Base-by-base conservation (phyloP, 2,797 vertebrate species). In the Sebastes iracundus region DNA sequence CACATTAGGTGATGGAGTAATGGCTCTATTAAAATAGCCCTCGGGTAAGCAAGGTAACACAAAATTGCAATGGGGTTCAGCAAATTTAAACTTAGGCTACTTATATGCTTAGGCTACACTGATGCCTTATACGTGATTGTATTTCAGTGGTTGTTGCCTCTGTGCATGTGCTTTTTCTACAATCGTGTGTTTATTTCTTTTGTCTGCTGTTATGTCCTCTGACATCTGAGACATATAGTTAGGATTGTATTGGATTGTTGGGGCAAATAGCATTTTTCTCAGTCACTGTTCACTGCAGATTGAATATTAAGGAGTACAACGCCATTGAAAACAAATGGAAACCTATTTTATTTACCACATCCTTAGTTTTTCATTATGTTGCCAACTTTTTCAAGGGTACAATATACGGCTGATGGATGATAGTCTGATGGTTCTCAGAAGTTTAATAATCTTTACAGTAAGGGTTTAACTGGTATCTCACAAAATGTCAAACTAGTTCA, bases 1-100 rank as follows among this genome's bases (percentile, higher is more conserved):
- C 66, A 72, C 77, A 87, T 85, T 83, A 80, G 73, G 53, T 80
- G 79, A 90, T 28, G 74, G 82, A 76, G 60, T 86, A 87, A 87
- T 83, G 76, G 70, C 58, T 80, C 61, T 61, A 46, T 86, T 87
- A 79, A 81, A 81, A 82, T 61, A 70, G 68, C 79, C 72, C 11
- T 28, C 16, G 52, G 74, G 66, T 75, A 69, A 72, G 64, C 62
- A 75, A 59, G 77, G 70, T 59, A 76, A 42, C 25, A 83, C 38
- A 72, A 68, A 70, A 81, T 56, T 66, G 32, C 33, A 77, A 77
- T 14, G 65, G 67, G 35, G 64, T 61, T 84, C n/a, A 72, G 30
- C 18, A 52, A 55, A 79, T 62, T 12, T 59, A 46, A 6, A 68
- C 35, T 78, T 42, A 42, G 38, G 38, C 38, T 16, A 42, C 38